These are phyloP conservation scores for Heliconius erato DNA, from an alignment of 2,888 invertebrate species.

Conservation along the genomic window DNA sequence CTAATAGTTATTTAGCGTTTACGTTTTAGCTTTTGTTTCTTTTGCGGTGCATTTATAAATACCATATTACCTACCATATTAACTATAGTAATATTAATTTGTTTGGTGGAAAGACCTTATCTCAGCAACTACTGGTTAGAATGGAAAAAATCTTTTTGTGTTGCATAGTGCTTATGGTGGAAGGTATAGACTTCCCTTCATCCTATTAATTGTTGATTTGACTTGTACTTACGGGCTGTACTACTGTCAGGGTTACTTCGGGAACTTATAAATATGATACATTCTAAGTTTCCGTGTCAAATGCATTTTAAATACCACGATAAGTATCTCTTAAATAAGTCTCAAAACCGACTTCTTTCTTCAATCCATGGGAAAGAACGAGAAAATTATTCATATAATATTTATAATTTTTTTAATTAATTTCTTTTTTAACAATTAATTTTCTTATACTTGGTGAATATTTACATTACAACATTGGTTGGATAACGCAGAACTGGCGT, in stretches of 20 bases:
- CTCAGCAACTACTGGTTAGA: neutral
- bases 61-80: neutral
- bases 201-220: neutral
- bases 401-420: neutral
- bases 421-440: neutral
- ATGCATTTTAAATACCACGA: no score
- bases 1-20: conserved; percentile 3
- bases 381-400: no score
- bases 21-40: neutral
- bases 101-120: neutral
- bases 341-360: no score
- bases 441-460: neutral
- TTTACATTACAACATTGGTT: neutral
- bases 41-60: neutral
- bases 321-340: no score
- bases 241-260: neutral
- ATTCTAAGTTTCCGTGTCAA: no score
- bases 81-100: neutral
- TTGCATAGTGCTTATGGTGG: neutral
- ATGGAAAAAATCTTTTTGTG: neutral
- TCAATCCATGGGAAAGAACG: no score
- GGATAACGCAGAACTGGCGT: neutral
- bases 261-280: no score
- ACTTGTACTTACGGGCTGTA: no score
- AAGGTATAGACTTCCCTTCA: neutral